Conservation (phyloP, 2,888 invertebrate genomes). For the Epistrophe grossulariae region DNA sequence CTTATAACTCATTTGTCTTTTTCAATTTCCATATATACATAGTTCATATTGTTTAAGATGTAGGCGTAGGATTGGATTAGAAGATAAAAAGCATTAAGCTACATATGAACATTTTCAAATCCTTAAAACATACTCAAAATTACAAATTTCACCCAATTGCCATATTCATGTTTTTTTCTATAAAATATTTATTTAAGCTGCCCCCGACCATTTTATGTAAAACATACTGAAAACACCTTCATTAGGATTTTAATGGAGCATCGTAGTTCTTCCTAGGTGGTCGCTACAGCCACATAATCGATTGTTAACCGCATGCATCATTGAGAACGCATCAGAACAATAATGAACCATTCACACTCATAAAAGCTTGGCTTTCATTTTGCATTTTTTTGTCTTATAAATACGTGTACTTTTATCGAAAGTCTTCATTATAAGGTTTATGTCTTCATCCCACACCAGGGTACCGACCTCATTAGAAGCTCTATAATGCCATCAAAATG, state of each 20-base stretch:
- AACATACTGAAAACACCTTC: slow-evolving; percentile 22
- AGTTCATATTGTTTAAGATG: not conserved
- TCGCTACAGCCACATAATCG: slow-evolving; percentile 16
- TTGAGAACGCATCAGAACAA: slow-evolving; percentile 1
- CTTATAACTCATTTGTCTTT: not conserved
- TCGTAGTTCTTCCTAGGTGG: slow-evolving; percentile 35
- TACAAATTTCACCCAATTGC: not conserved
- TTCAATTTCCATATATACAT: not conserved
- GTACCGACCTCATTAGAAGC: slow-evolving; percentile 60
- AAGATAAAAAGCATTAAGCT: not conserved
- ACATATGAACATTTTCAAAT: not conserved
- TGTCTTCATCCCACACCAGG: slow-evolving; percentile 62
- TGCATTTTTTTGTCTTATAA: slow-evolving; percentile 35
- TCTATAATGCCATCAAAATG: slow-evolving; percentile 50
- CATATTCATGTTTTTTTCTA: not conserved
- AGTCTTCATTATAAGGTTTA: slow-evolving; percentile 34
- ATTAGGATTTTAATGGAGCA: slow-evolving; percentile 32
- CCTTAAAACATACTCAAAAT: not conserved
- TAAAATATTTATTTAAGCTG: not conserved
- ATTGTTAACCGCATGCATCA: slow-evolving; percentile 4
- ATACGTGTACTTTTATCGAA: not conserved
- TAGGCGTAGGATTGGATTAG: not conserved
- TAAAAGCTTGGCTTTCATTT: slow-evolving; percentile 48
- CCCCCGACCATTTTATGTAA: not conserved
- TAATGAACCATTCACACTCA: slow-evolving; percentile 17